A percentile compares a stretch with the other conserved stretches of the same genome.
phyloP scores from a whole-genome alignment of 2,113 vertebrate species.

The Scolopax mira region DNA sequence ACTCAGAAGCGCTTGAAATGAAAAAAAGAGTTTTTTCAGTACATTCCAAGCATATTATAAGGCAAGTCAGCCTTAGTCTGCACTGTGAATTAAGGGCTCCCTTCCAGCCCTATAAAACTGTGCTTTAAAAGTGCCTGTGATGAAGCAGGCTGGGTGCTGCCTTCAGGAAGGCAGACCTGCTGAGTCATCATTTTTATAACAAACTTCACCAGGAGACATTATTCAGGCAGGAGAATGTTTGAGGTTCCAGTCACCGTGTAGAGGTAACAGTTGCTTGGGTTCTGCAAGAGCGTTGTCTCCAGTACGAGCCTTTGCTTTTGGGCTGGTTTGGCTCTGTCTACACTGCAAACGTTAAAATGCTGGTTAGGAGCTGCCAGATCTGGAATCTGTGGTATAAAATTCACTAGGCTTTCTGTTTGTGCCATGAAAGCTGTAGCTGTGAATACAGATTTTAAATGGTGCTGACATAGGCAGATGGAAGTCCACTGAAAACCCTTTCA shows the following conservation, averaged over 20 bases:
- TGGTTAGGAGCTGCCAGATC: neutral
- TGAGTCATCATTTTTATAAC: neutral
- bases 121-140: neutral
- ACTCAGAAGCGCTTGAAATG: constrained; percentile 71
- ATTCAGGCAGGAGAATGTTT: neutral
- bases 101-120: constrained; percentile 41
- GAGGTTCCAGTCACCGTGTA: neutral
- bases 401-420: neutral
- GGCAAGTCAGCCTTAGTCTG: constrained; percentile 42
- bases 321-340: neutral
- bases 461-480: neutral
- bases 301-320: neutral
- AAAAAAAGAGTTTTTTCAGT: constrained; percentile 65
- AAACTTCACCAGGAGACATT: neutral
- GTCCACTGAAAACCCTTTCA: neutral
- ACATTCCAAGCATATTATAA: constrained; percentile 47
- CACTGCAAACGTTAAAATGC: neutral
- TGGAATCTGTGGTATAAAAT: neutral
- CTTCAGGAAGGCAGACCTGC: neutral
- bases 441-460: neutral
- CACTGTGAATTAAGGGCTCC: constrained; percentile 28
- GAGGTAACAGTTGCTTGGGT: neutral
- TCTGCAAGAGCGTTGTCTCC: neutral
- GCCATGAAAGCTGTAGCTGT: neutral
- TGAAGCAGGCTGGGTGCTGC: neutral